Percentiles rank a stretch among this genome's conserved stretches.
phyloP scores from a whole-genome alignment of 2,888 invertebrate genomes.

The Cheilosia pagana region DNA sequence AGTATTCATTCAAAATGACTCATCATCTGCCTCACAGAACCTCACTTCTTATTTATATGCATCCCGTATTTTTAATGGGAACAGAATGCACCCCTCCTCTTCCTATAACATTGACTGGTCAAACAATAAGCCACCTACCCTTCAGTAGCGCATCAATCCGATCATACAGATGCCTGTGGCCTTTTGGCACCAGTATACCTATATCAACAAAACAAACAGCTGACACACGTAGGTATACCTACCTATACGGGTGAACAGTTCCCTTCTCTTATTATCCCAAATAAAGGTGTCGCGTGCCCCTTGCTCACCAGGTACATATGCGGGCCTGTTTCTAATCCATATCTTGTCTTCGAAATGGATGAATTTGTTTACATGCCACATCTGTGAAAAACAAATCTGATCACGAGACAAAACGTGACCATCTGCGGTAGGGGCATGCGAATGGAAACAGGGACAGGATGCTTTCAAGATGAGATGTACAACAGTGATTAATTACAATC shows the following conservation, averaged over 20 bases:
- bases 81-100: not conserved
- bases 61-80: not conserved
- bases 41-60: too few relatives aligned
- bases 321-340: slow-evolving; percentile 12
- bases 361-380: slow-evolving; percentile 6
- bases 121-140: not conserved
- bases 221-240: slow-evolving; percentile 2
- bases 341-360: not conserved
- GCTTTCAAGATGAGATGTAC: not conserved
- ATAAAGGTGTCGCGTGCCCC: slow-evolving; percentile 56
- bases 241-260: not conserved
- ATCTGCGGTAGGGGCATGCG: not conserved
- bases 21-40: too few relatives aligned
- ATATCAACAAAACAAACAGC: slow-evolving; percentile 22
- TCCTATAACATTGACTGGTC: not conserved
- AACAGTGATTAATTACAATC: slow-evolving; percentile 56
- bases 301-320: slow-evolving; percentile 28
- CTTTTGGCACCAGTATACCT: slow-evolving; percentile 8
- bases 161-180: slow-evolving; percentile 17
- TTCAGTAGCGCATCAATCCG: not conserved
- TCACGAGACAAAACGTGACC: not conserved
- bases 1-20: too few relatives aligned
- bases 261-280: not conserved
- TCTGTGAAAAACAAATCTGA: slow-evolving; percentile 15
- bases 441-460: not conserved